Conservation (phyloP, 2,113 vertebrate genomes). For the Sapayoa aenigma region DNA sequence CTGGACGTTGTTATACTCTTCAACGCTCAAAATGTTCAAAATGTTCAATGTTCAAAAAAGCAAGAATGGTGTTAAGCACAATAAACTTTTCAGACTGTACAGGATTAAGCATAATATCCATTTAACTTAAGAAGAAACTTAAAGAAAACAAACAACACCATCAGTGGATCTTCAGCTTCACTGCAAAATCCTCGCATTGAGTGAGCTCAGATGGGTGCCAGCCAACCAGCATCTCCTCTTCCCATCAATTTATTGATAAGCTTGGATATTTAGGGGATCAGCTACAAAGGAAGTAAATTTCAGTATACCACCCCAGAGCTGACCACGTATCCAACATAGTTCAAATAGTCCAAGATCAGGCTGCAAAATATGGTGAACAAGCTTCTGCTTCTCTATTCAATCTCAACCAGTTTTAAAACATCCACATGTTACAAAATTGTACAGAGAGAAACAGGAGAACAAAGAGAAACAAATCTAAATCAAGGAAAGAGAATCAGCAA, state of each 20-base stretch:
- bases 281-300: background rate
- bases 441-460: background rate
- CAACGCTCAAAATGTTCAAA: background rate
- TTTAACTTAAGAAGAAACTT: background rate
- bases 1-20: background rate
- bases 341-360: background rate
- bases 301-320: background rate
- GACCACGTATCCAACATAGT: background rate
- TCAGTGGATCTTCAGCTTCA: background rate
- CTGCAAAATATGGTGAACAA: background rate
- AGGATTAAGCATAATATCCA: background rate
- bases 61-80: background rate
- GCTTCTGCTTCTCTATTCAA: background rate
- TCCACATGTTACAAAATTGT: rapidly evolving
- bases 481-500: background rate
- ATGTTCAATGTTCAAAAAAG: background rate
- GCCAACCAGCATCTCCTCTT: background rate
- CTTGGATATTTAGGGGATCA: background rate
- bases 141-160: background rate
- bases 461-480: background rate
- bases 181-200: background rate
- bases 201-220: background rate
- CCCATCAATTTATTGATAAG: background rate
- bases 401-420: background rate
- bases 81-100: background rate